Base-by-base conservation (phyloP, 2,888 invertebrate species). In the Phengaris arion region DNA sequence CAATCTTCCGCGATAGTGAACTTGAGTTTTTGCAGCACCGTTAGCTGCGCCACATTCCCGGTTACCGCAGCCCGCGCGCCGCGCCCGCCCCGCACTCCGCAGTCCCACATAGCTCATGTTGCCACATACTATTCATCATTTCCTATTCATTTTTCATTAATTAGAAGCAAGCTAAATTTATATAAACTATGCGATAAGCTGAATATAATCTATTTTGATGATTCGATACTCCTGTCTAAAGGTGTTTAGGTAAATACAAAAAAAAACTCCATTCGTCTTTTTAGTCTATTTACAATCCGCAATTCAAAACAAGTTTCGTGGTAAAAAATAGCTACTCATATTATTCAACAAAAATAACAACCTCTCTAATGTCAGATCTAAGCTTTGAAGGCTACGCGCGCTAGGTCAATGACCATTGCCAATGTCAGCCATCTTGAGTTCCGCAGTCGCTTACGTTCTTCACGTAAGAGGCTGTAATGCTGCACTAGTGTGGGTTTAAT, bases 391-490 rank as follows among this genome's bases (percentile, higher is more conserved):
- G 93, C 90, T 93, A 89, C 89, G 87, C 88, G 87, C 87, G 89
- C 83, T 81, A 86, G 92, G 86, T 92, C 92, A 88, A 85, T 82
- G 92, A 92, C 92, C 93, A 93, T 92, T 93, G 93, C 93, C 93
- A 93, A 93, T 93, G 93, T 93, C 93, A 93, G 93, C 93, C 93
- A 93, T 92, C 90, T 93, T 92, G 92, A 91, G 92, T 93, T 92
- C 93, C 93, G 93, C 92, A 89, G 86, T 91, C 88, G 92, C 92
- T 93, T 92, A 92, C 91, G 91, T 91, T 89, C 91, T 87, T 91
- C 92, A 93, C 93, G 93, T 93, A 93, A 93, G 93, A 93, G 89
- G 91, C 92, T 91, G 93, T 93, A 93, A 93, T 86, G 84, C 83
- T 84, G 83, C 83, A 83, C 81, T 81, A 83, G 93, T 93, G 92